phyloP scores from a whole-genome alignment of 30 jellyfish, hydroid and myxozoan species.

The Sanderia malayensis region DNA sequence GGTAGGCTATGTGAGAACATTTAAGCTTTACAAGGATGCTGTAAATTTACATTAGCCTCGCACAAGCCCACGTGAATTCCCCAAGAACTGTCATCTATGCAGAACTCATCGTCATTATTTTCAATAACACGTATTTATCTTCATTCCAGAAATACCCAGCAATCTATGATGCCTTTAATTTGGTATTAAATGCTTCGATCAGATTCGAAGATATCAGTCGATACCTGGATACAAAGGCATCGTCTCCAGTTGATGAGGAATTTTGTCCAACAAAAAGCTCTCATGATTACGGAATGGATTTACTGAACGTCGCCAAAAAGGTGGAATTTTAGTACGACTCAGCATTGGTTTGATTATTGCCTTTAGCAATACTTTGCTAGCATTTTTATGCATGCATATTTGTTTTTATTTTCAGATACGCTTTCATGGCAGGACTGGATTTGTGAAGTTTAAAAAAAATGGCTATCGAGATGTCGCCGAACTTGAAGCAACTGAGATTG shows the following conservation, averaged over 20 bases:
- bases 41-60: too few relatives aligned
- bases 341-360: too few relatives aligned
- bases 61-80: too few relatives aligned
- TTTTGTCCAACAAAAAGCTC: slow-evolving; percentile 39
- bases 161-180: slow-evolving; percentile 52
- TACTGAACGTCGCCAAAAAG: slow-evolving; percentile 45
- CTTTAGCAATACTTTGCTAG: too few relatives aligned
- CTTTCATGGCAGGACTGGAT: slow-evolving; percentile 59
- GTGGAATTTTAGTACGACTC: too few relatives aligned
- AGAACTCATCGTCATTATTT: too few relatives aligned
- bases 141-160: slow-evolving; percentile 39
- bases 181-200: slow-evolving; percentile 58
- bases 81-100: too few relatives aligned
- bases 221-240: slow-evolving; percentile 30
- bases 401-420: slow-evolving; percentile 17
- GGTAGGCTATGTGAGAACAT: too few relatives aligned
- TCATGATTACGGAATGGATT: slow-evolving; percentile 57
- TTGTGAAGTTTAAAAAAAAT: slow-evolving; percentile 20
- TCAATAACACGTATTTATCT: not conserved
- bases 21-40: too few relatives aligned
- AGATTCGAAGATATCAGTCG: slow-evolving; percentile 34
- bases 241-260: slow-evolving; percentile 23
- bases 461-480: slow-evolving; percentile 66
- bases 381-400: not conserved
- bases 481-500: slow-evolving; percentile 59